phyloP scores from a whole-genome alignment of 2,888 invertebrate genomes.

The Drosophila sordidapex region DNA sequence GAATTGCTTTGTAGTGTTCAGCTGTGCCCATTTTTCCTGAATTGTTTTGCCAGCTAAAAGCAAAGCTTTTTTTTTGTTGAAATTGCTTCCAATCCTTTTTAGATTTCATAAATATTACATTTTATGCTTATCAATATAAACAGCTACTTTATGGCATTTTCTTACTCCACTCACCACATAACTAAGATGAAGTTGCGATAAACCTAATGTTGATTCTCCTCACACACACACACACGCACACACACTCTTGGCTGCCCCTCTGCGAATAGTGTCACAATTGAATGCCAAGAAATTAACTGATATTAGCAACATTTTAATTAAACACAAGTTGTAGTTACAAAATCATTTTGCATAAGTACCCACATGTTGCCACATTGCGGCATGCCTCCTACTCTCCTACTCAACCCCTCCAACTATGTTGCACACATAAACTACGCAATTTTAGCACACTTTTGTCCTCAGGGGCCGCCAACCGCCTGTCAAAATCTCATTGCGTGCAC shows the following conservation, averaged over 20 bases:
- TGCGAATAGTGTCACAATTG: conserved; percentile 55
- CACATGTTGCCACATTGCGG: conserved; percentile 72
- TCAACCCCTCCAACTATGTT: neutral
- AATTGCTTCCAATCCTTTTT: neutral
- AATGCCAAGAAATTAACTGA: conserved; percentile 70
- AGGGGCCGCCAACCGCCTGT: conserved; percentile 51
- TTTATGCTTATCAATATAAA: conserved; percentile 10
- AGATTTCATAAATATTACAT: conserved; percentile 6
- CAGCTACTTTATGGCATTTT: conserved; percentile 18
- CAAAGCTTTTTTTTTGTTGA: neutral
- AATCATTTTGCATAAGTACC: conserved; percentile 68
- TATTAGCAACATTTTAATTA: conserved; percentile 77
- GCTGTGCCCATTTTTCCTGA: neutral
- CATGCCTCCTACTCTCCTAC: conserved; percentile 28
- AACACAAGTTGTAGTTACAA: conserved; percentile 59
- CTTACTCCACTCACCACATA: conserved; percentile 32
- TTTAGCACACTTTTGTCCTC: conserved; percentile 56
- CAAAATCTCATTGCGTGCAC: conserved; percentile 66
- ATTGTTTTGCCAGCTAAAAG: neutral
- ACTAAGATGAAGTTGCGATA: conserved; percentile 48
- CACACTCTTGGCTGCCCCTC: conserved; percentile 1
- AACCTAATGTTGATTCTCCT: conserved; percentile 2
- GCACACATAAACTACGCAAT: conserved; percentile 67
- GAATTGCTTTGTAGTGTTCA: neutral
- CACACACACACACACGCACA: neutral